Evolutionary conservation across 2,797 vertebrate genomes (phyloP).

Genomic region (Xenops minutus): DNA sequence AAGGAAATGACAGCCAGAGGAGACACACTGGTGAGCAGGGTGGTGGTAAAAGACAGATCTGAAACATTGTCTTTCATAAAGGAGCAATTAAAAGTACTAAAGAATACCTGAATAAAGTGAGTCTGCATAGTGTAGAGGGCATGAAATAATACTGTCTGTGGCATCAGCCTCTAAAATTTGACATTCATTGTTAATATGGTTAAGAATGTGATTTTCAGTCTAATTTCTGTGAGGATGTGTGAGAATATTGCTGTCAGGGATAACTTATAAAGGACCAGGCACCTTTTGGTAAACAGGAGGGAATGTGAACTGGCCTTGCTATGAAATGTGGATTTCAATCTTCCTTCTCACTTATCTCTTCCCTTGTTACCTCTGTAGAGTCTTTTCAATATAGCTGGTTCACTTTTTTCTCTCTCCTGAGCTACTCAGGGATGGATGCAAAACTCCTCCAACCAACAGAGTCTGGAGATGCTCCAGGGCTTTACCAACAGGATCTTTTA

Average conservation of each 20-base stretch:
- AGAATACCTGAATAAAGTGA: not conserved
- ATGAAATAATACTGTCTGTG: not conserved
- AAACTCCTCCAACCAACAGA: not conserved
- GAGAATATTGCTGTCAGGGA: not conserved
- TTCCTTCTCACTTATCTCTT: not conserved
- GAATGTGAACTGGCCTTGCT: not conserved
- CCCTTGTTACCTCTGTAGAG: not conserved
- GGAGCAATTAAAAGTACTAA: not conserved
- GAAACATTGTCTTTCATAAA: not conserved
- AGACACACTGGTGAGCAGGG: not conserved
- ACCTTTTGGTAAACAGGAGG: not conserved
- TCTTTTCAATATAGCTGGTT: not conserved
- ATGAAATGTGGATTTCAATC: not conserved
- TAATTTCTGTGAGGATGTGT: not conserved
- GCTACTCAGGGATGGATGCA: not conserved
- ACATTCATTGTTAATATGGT: not conserved
- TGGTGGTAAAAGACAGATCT: not conserved
- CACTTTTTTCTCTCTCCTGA: not conserved
- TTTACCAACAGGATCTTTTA: not conserved
- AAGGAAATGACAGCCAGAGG: not conserved
- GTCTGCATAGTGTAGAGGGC: not conserved
- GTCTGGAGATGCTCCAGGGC: not conserved
- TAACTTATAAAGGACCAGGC: not conserved
- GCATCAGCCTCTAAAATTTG: not conserved
- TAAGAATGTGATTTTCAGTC: not conserved